phyloP scores from a whole-genome alignment of 2,797 vertebrate genomes.

The Yasuhikotakia modesta region DNA sequence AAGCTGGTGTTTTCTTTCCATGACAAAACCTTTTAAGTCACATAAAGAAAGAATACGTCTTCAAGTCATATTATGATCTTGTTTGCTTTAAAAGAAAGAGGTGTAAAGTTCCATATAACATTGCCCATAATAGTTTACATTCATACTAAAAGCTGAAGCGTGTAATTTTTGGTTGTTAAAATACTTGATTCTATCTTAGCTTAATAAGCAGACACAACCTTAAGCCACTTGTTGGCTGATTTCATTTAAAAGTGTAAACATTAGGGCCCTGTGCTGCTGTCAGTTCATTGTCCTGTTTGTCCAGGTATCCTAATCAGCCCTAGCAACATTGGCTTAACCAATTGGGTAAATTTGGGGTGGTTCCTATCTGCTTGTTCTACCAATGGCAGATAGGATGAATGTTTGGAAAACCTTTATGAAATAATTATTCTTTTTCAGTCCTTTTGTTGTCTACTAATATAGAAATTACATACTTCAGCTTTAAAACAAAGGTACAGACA shows the following conservation, averaged over 20 bases:
- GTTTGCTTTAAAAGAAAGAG: conserved; percentile 23
- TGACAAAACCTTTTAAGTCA: conserved; percentile 37
- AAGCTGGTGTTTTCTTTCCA: conserved; percentile 48
- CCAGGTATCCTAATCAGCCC: background rate
- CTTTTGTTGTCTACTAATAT: background rate
- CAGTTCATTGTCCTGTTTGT: background rate
- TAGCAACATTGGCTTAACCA: background rate
- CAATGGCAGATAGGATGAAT: background rate
- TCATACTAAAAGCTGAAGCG: conserved; percentile 26
- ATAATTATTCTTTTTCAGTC: background rate
- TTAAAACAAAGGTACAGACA: background rate
- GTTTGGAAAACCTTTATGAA: background rate
- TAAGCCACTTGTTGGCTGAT: background rate
- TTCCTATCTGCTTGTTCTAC: background rate
- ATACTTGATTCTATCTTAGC: background rate
- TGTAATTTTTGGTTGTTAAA: background rate
- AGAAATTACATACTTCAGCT: conserved; percentile 32
- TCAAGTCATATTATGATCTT: conserved; percentile 29
- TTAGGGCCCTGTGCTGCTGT: background rate
- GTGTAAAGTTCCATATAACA: conserved; percentile 21
- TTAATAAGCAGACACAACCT: background rate
- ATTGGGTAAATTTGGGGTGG: background rate
- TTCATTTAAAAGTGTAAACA: background rate
- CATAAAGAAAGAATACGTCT: conserved; percentile 27
- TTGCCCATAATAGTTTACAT: conserved; percentile 31